Evolutionary conservation across 2,888 invertebrate species (phyloP).

Genomic region (Sesamia inferens): DNA sequence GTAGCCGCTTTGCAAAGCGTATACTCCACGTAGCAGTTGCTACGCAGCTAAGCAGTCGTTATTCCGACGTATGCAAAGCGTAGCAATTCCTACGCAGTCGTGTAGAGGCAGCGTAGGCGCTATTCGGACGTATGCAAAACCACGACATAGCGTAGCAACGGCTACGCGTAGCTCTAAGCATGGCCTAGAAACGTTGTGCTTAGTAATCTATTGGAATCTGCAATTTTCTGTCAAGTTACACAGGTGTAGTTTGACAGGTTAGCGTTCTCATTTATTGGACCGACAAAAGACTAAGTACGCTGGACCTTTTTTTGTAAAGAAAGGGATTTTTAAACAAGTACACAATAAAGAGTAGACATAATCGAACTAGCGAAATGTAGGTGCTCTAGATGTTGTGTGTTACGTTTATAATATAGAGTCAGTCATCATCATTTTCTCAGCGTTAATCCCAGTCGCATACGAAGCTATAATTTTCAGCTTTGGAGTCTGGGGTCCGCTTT

Average conservation of each 20-base stretch:
- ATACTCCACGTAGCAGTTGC: not conserved
- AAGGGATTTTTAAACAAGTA: not conserved
- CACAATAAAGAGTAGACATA: no score
- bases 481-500: no score
- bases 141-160: not conserved
- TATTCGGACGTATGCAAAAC: not conserved
- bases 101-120: not conserved
- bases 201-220: not conserved
- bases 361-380: no score
- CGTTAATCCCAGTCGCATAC: no score
- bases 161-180: not conserved
- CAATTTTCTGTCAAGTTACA: not conserved
- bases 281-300: not conserved
- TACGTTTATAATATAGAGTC: no score
- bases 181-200: not conserved
- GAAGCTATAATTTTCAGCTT: no score
- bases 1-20: not conserved
- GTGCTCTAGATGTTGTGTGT: no score
- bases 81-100: not conserved
- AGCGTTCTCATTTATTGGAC: no score
- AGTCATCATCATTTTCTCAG: no score
- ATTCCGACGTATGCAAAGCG: not conserved
- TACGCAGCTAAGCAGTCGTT: not conserved
- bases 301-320: not conserved
- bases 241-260: not conserved